Evolutionary conservation across 2,113 vertebrate genomes (phyloP).

Genomic region (Etia nguti): DNA sequence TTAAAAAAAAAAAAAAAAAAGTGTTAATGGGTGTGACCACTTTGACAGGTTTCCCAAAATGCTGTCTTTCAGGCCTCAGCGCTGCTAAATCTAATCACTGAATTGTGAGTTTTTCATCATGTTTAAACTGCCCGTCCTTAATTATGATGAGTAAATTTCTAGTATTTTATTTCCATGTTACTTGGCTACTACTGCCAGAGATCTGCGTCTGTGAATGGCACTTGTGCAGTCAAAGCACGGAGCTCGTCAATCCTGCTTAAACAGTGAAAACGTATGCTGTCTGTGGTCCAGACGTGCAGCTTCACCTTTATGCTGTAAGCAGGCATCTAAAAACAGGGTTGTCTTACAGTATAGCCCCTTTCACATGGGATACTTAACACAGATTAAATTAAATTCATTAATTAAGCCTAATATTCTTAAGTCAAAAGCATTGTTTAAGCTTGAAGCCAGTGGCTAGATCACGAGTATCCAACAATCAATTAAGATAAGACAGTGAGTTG

Average conservation of each 20-base stretch:
- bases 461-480: not conserved
- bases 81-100: not conserved
- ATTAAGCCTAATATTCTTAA: not conserved
- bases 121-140: not conserved
- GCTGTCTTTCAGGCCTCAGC: not conserved
- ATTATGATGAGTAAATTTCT: not conserved
- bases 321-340: not conserved
- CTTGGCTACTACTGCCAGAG: not conserved
- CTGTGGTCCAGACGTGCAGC: not conserved
- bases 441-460: not conserved
- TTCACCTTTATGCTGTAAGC: not conserved
- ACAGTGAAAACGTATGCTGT: not conserved
- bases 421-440: not conserved
- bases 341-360: not conserved
- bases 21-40: not conserved
- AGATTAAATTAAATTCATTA: not conserved
- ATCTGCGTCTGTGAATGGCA: not conserved
- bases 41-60: not conserved
- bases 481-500: not conserved
- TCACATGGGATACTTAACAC: not conserved
- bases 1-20: not conserved
- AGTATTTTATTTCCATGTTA: not conserved
- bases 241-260: not conserved
- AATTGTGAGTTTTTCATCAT: fast-evolving
- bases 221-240: not conserved